Percentiles rank a stretch among this genome's conserved stretches.
Conservation (phyloP, 2,797 vertebrate species). For the Neopelma chrysocephalum region DNA sequence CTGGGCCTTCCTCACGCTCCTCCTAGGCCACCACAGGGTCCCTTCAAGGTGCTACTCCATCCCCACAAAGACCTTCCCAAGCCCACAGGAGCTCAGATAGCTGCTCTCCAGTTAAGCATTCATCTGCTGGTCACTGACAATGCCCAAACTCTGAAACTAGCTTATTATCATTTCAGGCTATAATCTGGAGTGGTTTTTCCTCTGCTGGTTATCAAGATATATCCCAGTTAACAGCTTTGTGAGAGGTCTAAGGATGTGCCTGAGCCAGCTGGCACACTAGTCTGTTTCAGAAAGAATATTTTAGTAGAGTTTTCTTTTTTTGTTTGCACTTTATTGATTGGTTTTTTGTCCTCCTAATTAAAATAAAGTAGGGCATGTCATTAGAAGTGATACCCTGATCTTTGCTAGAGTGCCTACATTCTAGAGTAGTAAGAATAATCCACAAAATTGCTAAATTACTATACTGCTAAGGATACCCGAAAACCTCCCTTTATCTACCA, state of each 20-base stretch:
- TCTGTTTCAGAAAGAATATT: not conserved
- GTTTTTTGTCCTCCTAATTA: not conserved
- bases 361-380: not conserved
- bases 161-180: not conserved
- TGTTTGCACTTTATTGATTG: not conserved
- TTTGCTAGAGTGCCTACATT: not conserved
- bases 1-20: not conserved
- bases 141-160: not conserved
- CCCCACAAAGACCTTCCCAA: not conserved
- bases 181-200: not conserved
- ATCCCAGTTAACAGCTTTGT: not conserved
- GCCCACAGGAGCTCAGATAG: not conserved
- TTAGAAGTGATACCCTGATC: not conserved
- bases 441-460: not conserved
- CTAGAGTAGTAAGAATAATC: not conserved
- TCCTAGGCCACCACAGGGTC: accelerated
- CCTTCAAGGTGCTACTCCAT: not conserved
- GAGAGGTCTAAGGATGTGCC: not conserved
- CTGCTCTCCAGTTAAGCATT: not conserved
- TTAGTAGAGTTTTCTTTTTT: not conserved
- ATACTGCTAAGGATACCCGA: not conserved
- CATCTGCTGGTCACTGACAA: not conserved
- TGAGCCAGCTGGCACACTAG: not conserved
- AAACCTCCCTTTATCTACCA: not conserved
- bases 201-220: not conserved